phyloP scores from a whole-genome alignment of 2,888 invertebrate species.

The Ischnura elegans region DNA sequence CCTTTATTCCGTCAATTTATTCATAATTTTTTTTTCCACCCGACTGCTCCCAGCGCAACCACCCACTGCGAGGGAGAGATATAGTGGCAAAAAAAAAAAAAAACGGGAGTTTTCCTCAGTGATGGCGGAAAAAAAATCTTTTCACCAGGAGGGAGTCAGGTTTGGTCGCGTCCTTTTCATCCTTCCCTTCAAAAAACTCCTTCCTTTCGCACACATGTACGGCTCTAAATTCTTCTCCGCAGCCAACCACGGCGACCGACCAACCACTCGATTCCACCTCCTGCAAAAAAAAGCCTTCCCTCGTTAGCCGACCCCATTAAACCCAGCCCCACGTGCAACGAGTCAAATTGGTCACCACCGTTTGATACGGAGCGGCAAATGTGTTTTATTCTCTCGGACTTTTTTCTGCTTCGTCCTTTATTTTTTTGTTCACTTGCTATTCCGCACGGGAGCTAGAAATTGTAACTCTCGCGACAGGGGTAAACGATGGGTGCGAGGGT shows the following conservation, averaged over 20 bases:
- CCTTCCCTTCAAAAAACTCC: not conserved
- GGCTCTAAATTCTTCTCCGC: not conserved
- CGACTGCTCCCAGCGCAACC: too few species aligned
- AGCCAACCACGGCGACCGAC: not conserved
- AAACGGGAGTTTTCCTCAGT: not conserved
- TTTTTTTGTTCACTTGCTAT: not conserved
- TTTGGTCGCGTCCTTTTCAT: not conserved
- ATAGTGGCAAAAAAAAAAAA: too few species aligned
- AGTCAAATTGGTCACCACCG: constrained; percentile 55
- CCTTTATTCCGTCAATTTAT: not conserved
- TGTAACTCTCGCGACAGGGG: not conserved
- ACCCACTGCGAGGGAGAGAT: too few species aligned
- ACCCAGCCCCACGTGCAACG: constrained; percentile 8
- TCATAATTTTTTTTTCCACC: not conserved
- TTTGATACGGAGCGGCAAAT: constrained; percentile 47
- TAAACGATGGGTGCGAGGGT: not conserved
- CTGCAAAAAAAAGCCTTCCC: constrained; percentile 20
- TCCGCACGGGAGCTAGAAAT: not conserved
- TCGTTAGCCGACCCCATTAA: constrained; percentile 57
- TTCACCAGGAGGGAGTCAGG: not conserved
- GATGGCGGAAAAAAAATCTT: not conserved
- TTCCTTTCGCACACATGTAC: not conserved
- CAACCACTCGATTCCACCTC: constrained; percentile 21
- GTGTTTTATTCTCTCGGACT: not conserved
- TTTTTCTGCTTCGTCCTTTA: not conserved